Evolutionary conservation across 2,113 vertebrate species (phyloP), one percentile per base, ranked within the genome.

Genomic region (Caretta caretta): DNA sequence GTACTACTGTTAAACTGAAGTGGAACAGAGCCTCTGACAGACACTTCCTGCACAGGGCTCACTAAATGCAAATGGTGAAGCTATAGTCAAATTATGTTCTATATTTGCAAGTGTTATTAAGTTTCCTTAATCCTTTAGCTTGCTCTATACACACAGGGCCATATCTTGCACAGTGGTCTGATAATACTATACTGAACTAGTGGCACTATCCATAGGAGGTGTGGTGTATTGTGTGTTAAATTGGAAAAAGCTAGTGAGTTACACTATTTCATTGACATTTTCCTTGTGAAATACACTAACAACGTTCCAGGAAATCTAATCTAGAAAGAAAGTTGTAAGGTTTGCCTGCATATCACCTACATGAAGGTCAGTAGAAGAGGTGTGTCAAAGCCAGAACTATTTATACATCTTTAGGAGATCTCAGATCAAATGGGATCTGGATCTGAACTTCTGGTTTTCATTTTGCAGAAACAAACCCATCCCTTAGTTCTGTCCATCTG

Each of bases 71-170:
- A 89, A 19, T 0, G 1, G 19, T 12, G 42, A 10, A 1, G 6
- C 5, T 81, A 65, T 19, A 38, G 88, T 27, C 20, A 81, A 96
- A 80, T 46, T 29, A 12, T 20, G 56, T 2, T 65, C 3, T 9
- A 50, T 42, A 85, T 16, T 81, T 85, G 4, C 81, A 92, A 86
- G 31, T n/a, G 6, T 42, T 22, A 75, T 46, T 42, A 19, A 0
- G 51, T 85, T 86, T 92, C 57, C 93, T 94, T 75, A 89, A 38
- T 57, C 2, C 88, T 89, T 90, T 50, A 50, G 42, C 53, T 72
- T 88, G 8, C 0, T 84, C 27, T 1, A 1, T 35, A 79, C 27
- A 54, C 4, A 6, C 25, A 42, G 10, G 29, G n/a, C 13, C 49
- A 83, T 2, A 4, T 25, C n/a, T 57, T 95, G 90, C 57, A 88